Base-by-base conservation (phyloP, 2,888 invertebrate species). In the Rhagonycha fulva region DNA sequence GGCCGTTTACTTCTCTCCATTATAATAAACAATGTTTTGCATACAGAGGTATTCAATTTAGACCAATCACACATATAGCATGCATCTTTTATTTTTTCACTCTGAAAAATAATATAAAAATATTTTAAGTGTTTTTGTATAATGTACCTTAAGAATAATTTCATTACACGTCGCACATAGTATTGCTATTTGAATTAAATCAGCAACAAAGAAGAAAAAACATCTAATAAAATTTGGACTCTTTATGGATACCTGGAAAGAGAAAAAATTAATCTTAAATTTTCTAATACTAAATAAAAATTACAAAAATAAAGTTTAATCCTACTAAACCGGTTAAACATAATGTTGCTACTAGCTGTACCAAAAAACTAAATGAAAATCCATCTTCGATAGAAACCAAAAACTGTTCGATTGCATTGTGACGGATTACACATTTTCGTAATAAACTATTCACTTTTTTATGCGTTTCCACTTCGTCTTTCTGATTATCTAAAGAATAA, bases 1-100 rank as follows among this genome's bases (percentile, higher is more conserved):
- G 71, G 71, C 7, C 71, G 71, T 32, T 71, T 71, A 2, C 30
- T 61, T 71, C 71, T 62, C 30, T 71, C 71, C 71, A 71, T 71
- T 30, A 71, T 71, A 9, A 71, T 71, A 11, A 62, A 30, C 19
- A 71, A 62, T 9, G 71, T 30, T 9, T 71, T 71, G 9, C 63
- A n/a, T 23, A 71, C 71, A 9, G 62, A 14, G n/a, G 62, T 2
- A 14, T 63, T 32, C n/a, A 24, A 26, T 1, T 71, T 10, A 4
- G 11, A 11, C 71, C 71, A 71, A 23, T 32, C 14, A 1, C 32
- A 62, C 71, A 71, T 71, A n/a, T 71, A 71, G 14, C 62, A 71
- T 10, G 71, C 63, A 23, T 66, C 30, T 14, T 63, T 24, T 12
- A 71, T 63, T n/a, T 71, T 30, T 32, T 30, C 71, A 10, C 71